Evolutionary conservation across 1,140 invertebrate genomes (phyloP).

Genomic region (Zophobas atratus): DNA sequence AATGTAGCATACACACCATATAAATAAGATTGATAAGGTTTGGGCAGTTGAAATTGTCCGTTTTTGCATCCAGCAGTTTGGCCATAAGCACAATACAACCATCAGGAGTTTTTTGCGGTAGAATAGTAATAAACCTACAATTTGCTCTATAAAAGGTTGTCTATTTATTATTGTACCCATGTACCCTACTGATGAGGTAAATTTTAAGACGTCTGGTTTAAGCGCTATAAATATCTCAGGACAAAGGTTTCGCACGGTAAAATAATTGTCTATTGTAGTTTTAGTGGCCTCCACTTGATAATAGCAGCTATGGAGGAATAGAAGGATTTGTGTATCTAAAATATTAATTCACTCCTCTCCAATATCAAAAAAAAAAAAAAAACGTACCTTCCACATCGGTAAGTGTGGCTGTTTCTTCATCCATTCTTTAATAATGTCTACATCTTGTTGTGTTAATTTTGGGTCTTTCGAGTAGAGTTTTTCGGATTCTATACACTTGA

Average conservation of each 20-base stretch:
- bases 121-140: conserved; percentile 62
- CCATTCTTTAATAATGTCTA: conserved; percentile 50
- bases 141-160: conserved; percentile 67
- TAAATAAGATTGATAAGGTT: conserved; percentile 70
- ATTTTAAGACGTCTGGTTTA: conserved; percentile 60
- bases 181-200: conserved; percentile 20
- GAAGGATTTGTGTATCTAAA: conserved; percentile 71
- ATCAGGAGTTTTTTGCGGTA: conserved; percentile 68
- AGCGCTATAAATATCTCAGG: conserved; percentile 71
- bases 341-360: no score
- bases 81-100: conserved; percentile 72
- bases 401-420: conserved; percentile 50
- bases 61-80: conserved; percentile 71
- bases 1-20: conserved; percentile 74
- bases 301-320: conserved; percentile 76
- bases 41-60: conserved; percentile 73
- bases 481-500: conserved; percentile 1
- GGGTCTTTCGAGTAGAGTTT: conserved; percentile 48
- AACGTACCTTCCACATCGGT: conserved; percentile 47
- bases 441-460: conserved; percentile 48
- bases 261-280: conserved; percentile 74
- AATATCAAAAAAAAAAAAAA: not conserved
- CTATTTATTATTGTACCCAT: not conserved
- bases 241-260: conserved; percentile 73
- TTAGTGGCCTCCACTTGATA: conserved; percentile 75